A percentile compares a stretch with the other conserved stretches of the same genome.
phyloP scores from a whole-genome alignment of 2,888 invertebrate genomes.

The Cecidostiba fungosa region DNA sequence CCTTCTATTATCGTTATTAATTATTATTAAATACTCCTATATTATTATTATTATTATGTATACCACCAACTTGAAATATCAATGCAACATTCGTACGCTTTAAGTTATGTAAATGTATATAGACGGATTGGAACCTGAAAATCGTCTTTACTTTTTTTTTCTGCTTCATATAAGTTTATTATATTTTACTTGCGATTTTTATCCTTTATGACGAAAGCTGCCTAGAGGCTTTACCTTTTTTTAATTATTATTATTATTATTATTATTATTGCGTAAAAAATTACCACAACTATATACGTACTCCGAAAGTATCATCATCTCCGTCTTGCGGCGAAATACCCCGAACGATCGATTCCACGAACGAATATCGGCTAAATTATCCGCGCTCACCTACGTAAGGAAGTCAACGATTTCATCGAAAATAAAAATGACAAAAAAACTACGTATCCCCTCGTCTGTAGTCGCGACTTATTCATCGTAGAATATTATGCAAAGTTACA shows the following conservation, averaged over 20 bases:
- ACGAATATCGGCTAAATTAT: not conserved
- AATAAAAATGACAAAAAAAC: not conserved
- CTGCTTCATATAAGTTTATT: not conserved
- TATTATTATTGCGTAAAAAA: conserved; percentile 63
- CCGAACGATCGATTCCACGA: conserved; percentile 14
- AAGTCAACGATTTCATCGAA: conserved; percentile 24
- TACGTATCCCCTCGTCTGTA: not conserved
- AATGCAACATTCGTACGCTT: conserved; percentile 33
- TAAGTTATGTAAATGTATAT: conserved; percentile 17
- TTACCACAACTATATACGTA: conserved; percentile 49
- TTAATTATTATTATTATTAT: conserved; percentile 47
- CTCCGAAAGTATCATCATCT: conserved; percentile 17
- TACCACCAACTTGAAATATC: conserved; percentile 51
- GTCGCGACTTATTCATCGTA: conserved; percentile 21
- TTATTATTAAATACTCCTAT: conserved; percentile 1
- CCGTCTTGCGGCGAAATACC: conserved; percentile 11
- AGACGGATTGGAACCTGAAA: conserved; percentile 57
- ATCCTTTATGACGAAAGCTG: conserved; percentile 45
- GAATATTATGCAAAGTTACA: conserved; percentile 37
- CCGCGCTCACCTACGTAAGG: not conserved
- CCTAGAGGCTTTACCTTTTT: conserved; percentile 34
- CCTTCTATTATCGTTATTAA: conserved; percentile 19
- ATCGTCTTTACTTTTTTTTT: conserved; percentile 27
- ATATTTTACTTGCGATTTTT: conserved; percentile 23
- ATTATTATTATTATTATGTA: not conserved